Evolutionary conservation across 2,797 vertebrate species (phyloP), one percentile per base, ranked within the genome.

Genomic region (Meriones psammophilus): DNA sequence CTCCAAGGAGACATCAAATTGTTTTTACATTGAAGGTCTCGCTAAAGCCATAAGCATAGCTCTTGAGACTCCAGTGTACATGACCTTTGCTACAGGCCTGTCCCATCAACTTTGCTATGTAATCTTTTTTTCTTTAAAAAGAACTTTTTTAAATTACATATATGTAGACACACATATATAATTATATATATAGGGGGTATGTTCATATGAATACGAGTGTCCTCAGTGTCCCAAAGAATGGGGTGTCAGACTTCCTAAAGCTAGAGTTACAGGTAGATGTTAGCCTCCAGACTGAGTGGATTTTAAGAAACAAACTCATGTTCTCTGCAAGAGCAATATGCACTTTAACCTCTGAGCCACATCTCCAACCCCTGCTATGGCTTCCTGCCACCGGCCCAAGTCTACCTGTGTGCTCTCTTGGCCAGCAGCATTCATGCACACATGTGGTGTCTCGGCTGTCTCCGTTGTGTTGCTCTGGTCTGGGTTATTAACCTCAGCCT

Each of bases 401-500:
- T 85, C 77, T 58, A 28, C 12, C 14, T 15, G 4, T 1, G 26
- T 1, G 5, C 2, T 26, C 68, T 39, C 36, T 42, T 39, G 28
- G 30, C 79, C 83, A 28, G 60, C 0, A 0, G 77, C 20, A 4
- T 42, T 77, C n/a, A 1, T 17, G 56, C 39, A n/a, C n/a, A 6
- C 15, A 5, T 20, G 5, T 5, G 5, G 69, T 36, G 62, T 74
- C 54, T 36, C 56, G 58, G 46, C 68, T 0, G 15, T 91, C 58
- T 76, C 2, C 0, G 33, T 58, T 10, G 73, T 33, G 60, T 69
- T 20, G 60, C 22, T 13, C 66, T 24, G 54, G 79, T 83, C 83
- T 60, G 77, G 36, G 33, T 60, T 89, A 84, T 80, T 64, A 69
- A 77, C 88, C 88, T 95, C 95, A 92, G n/a, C 77, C 87, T 78